These are phyloP conservation scores for Cordilura impudica DNA, from an alignment of 2,888 invertebrate species.

Conservation along the genomic window DNA sequence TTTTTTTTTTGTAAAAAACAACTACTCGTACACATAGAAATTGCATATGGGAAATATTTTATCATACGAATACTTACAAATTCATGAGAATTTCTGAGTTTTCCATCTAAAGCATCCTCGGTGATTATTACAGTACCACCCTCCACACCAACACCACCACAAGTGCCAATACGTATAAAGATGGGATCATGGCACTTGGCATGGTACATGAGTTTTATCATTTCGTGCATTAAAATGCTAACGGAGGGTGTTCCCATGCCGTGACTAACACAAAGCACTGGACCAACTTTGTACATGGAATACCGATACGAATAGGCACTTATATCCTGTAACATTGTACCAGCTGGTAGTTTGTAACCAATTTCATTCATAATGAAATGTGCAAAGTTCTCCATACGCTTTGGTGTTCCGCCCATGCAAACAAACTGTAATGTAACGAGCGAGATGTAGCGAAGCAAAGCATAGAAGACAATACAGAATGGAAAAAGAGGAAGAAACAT, in stretches of 20 bases:
- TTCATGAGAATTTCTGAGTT: constrained; percentile 88
- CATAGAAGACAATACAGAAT: not conserved
- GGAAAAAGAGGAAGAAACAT: not conserved
- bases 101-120: constrained; percentile 93
- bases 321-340: constrained; percentile 92
- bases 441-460: not conserved
- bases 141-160: constrained; percentile 95
- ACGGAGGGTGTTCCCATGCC: constrained; percentile 99
- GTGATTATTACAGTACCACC: constrained; percentile 96
- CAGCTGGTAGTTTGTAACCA: constrained; percentile 91
- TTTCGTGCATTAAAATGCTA: constrained; percentile 95
- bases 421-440: constrained; percentile 85
- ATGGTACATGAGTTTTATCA: constrained; percentile 96
- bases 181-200: constrained; percentile 92
- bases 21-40: not conserved
- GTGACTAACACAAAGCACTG: constrained; percentile 81
- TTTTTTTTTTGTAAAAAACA: not conserved
- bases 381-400: constrained; percentile 95
- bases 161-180: constrained; percentile 95
- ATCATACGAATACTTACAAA: constrained; percentile 83
- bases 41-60: not conserved
- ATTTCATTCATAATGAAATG: constrained; percentile 94
- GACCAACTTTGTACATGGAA: constrained; percentile 91
- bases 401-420: constrained; percentile 97
- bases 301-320: constrained; percentile 95